These are phyloP conservation scores for Sinonovacula constricta DNA, from an alignment of 1,140 invertebrate genomes.

Conservation along the genomic window DNA sequence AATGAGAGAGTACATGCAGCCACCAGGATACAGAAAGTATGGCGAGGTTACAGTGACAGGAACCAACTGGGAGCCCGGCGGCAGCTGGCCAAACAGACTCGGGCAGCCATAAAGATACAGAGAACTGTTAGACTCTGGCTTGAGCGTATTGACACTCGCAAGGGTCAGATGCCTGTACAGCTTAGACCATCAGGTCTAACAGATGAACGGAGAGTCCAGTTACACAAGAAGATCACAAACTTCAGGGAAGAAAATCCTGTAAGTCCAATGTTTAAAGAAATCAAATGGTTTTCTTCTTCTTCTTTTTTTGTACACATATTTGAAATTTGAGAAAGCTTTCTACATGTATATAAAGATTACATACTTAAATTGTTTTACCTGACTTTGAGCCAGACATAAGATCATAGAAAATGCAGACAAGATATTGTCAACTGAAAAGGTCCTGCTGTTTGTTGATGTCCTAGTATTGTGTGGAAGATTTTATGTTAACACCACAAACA, in stretches of 20 bases:
- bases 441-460: too few species aligned
- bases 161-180: conserved; percentile 59
- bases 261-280: too few species aligned
- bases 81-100: conserved; percentile 58
- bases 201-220: conserved; percentile 71
- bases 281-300: too few species aligned
- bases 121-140: conserved; percentile 72
- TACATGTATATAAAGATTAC: too few species aligned
- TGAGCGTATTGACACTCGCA: conserved; percentile 60
- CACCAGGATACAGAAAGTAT: conserved; percentile 71
- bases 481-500: too few species aligned
- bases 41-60: conserved; percentile 69
- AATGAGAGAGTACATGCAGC: conserved; percentile 70
- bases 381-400: too few species aligned
- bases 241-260: conserved; percentile 73
- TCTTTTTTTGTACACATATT: too few species aligned
- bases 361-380: too few species aligned
- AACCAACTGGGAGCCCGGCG: conserved; percentile 56
- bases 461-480: too few species aligned
- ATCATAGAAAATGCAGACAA: too few species aligned
- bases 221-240: conserved; percentile 70
- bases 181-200: conserved; percentile 71
- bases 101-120: conserved; percentile 74
- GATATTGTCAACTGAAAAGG: too few species aligned
- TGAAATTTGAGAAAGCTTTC: too few species aligned